Base-by-base conservation (phyloP, 2,888 invertebrate species). In the Caenorhabditis becei region DNA sequence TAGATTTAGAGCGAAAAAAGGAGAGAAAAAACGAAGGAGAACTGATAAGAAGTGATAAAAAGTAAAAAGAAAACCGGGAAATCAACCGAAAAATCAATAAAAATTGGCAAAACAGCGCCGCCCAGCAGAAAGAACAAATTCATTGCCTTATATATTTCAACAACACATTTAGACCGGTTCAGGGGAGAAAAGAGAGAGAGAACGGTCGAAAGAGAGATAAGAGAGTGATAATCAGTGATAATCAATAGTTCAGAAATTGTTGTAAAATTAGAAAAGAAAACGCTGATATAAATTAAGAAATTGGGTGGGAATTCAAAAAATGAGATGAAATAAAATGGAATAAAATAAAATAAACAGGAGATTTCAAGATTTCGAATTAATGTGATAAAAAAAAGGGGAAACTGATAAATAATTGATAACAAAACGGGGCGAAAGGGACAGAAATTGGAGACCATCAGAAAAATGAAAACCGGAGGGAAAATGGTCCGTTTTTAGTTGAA, bases 341-440 rank as follows among this genome's bases (percentile, higher is more conserved):
- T 2, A 41, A 41, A 11, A 41, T 5, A 41, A 14, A 41, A 41
- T 32, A 4, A 32, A 10, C 10, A 10, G 10, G 10, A 32, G 10
- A 32, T 10, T 32, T 32, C 5, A 10, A 32, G 32, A 32, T 32
- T 32, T 32, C 5, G 10, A 32, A 10, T 7, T 32, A 32, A 32
- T 7, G 4, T 7, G 32, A 32, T 32, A 32, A 32, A 32, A 32
- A 32, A 5, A 14, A 41, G 41, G 41, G 61, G 37, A 70, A 51
- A 67, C 61, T 59, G 53, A 53, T 35, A 70, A 56, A 49, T 23
- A 32, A 66, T 63, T 63, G 62, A 62, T 67, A 77, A 66, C 67
- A 77, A 77, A 49, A 58, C 23, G 51, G 49, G 53, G 37, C 24
- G 37, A 61, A 20, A 20, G 32, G 11, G 20, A 49, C 5, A 49